phyloP scores from a whole-genome alignment of 2,797 vertebrate species.

The Falco berigora region DNA sequence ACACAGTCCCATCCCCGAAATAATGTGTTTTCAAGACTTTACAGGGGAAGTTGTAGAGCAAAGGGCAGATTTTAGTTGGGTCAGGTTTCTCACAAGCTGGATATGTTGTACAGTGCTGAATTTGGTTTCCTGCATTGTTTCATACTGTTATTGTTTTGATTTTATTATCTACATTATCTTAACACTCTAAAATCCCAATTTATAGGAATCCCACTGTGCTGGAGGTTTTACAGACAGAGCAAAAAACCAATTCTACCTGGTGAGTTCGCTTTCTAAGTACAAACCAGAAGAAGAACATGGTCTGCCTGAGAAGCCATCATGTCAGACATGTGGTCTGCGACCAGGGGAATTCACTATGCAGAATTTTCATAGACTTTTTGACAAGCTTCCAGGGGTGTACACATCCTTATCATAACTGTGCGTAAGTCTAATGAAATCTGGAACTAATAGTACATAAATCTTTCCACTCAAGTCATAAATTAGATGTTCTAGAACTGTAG shows the following conservation, averaged over 20 bases:
- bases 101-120: not conserved
- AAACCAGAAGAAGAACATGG: not conserved
- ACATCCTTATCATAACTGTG: slow-evolving; percentile 25
- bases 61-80: not conserved
- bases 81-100: not conserved
- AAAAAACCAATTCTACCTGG: not conserved
- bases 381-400: slow-evolving; percentile 5
- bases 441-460: slow-evolving; percentile 31
- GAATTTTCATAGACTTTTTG: slow-evolving; percentile 21
- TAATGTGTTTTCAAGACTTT: slow-evolving; percentile 15
- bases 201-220: not conserved
- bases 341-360: not conserved
- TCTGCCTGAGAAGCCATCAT: not conserved
- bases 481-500: slow-evolving; percentile 16
- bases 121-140: not conserved
- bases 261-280: not conserved
- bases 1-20: not conserved
- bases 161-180: slow-evolving; percentile 16
- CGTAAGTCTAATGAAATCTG: slow-evolving; percentile 34
- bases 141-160: slow-evolving; percentile 2
- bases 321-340: not conserved
- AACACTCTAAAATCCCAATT: not conserved
- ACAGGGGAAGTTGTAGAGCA: slow-evolving; percentile 5
- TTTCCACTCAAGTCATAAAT: slow-evolving; percentile 29
- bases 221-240: not conserved